Base-by-base conservation (phyloP, 2,888 invertebrate genomes). In the Antheraea yamamai region DNA sequence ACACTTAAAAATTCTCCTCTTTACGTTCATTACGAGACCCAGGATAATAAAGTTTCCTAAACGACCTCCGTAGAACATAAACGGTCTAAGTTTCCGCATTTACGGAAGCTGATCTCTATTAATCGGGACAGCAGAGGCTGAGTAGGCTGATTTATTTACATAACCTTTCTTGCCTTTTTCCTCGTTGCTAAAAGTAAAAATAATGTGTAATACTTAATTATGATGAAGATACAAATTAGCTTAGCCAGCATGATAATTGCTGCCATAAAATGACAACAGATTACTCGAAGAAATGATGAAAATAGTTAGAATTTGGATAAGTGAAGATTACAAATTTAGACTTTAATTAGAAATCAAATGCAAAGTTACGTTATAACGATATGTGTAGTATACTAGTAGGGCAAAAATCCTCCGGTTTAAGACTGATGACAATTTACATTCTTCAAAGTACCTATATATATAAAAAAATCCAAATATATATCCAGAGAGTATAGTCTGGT, bases 81-180 rank as follows among this genome's bases (percentile, higher is more conserved):
- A 66, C 26, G 64, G 64, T 66, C 64, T 26, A 66, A 66, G 64
- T 66, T 66, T 30, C 64, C 64, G 64, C 30, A 30, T 26, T 66
- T 30, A 66, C 30, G 64, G 26, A 66, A 66, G 26, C 64, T 66
- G 64, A 66, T 66, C 64, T 30, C 64, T 66, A 66, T 66, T 66
- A 66, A 66, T 61, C n/a, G n/a, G 61, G 64, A 30, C 26, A 30
- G 64, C 30, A 66, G 64, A 30, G 30, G 64, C 18, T 66, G 64
- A 66, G 64, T 66, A 16, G 26, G 64, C 64, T 12, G 30, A 66
- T 66, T 66, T 66, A 66, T 66, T 66, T 66, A 66, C 64, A 66
- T 66, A 66, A 66, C 12, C 30, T 26, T 66, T 26, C 10, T 26
- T 14, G 26, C 30, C 6, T 12, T 66, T 26, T 26, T 66, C 64